These are phyloP conservation scores for Cataglyphis hispanica DNA, from an alignment of 1,140 invertebrate genomes.

Conservation along the genomic window DNA sequence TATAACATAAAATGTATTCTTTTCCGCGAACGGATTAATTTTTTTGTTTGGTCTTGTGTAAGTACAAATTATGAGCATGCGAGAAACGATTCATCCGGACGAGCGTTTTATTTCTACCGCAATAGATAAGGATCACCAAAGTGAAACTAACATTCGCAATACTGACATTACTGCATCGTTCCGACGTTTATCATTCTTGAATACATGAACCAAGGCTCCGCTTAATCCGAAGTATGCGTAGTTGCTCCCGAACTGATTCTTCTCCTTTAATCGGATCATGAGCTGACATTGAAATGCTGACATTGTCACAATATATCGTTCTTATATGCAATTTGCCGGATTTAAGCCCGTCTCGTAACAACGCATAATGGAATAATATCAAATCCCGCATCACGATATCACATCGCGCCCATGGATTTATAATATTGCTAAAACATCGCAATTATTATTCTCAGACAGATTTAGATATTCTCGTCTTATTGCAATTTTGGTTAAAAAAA, in stretches of 20 bases:
- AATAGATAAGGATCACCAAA: slow-evolving; percentile 12
- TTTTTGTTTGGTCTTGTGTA: slow-evolving; percentile 16
- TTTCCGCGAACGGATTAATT: not conserved
- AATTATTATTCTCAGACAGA: slow-evolving; percentile 60
- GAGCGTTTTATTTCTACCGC: slow-evolving; percentile 6
- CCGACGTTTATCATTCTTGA: slow-evolving; percentile 58
- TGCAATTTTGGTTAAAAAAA: not conserved
- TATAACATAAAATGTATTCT: not conserved
- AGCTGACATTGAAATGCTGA: slow-evolving; percentile 68
- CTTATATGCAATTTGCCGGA: slow-evolving; percentile 51
- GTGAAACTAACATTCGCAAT: slow-evolving; percentile 35
- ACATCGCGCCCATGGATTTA: slow-evolving; percentile 32
- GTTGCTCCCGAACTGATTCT: slow-evolving; percentile 43
- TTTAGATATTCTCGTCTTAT: not conserved
- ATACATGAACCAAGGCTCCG: not conserved
- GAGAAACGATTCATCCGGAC: slow-evolving; percentile 6
- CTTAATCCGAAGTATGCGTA: slow-evolving; percentile 26
- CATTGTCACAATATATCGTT: slow-evolving; percentile 52
- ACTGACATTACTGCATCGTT: slow-evolving; percentile 31
- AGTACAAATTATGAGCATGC: slow-evolving; percentile 39
- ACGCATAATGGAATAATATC: slow-evolving; percentile 3
- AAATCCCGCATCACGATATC: slow-evolving; percentile 25
- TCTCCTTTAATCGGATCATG: slow-evolving; percentile 57
- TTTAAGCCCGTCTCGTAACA: slow-evolving; percentile 41
- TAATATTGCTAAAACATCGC: slow-evolving; percentile 32